Evolutionary conservation across 2,113 vertebrate species (phyloP).

Genomic region (Strix aluco): DNA sequence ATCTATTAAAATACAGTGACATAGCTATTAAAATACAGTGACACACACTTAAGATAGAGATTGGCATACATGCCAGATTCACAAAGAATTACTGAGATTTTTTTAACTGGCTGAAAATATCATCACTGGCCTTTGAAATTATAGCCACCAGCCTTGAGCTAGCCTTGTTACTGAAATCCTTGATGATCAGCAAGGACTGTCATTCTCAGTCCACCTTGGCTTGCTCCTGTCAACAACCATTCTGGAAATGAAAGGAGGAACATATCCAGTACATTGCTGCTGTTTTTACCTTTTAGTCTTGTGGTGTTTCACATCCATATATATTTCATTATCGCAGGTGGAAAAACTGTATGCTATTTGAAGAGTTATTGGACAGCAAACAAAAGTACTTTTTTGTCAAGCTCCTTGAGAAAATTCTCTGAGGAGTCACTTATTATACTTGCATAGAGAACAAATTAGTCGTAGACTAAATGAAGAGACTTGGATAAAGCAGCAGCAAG

Average conservation of each 20-base stretch:
- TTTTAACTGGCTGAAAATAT: not conserved
- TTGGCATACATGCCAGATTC: not conserved
- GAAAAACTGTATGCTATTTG: not conserved
- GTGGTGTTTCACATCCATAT: not conserved
- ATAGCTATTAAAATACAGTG: not conserved
- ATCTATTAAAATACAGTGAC: not conserved
- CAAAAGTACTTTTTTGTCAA: not conserved
- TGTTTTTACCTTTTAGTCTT: not conserved
- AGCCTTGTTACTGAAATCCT: not conserved
- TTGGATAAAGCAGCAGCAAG: not conserved
- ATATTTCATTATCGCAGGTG: not conserved
- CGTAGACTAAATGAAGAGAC: not conserved
- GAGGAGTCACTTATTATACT: not conserved
- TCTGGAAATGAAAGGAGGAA: not conserved
- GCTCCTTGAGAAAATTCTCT: not conserved
- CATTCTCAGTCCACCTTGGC: not conserved
- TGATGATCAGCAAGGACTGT: not conserved
- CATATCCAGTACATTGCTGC: not conserved
- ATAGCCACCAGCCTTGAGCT: not conserved
- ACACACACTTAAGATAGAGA: not conserved
- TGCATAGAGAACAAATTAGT: not conserved
- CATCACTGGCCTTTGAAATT: not conserved
- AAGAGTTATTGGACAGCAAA: not conserved
- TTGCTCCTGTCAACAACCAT: not conserved
- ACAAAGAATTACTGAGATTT: not conserved